Evolutionary conservation across 2,113 vertebrate species (phyloP).

Genomic region (Manacus vitellinus): DNA sequence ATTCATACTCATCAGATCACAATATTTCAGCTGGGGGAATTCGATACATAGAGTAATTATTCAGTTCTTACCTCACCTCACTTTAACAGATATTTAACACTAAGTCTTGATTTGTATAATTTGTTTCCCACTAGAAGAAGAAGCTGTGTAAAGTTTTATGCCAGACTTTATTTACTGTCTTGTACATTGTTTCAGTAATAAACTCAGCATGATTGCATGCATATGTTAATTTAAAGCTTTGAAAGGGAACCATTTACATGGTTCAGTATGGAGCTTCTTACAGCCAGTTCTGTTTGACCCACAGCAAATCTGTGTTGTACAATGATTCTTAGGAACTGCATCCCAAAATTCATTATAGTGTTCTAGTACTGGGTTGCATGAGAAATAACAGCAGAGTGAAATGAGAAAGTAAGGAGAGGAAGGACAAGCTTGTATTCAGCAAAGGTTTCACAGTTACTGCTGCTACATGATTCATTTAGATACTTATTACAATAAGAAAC

Average conservation of each 20-base stretch:
- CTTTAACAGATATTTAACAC: neutral
- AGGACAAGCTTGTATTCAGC: neutral
- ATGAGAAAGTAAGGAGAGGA: neutral
- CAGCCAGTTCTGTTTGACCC: neutral
- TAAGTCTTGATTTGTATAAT: neutral
- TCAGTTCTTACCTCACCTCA: neutral
- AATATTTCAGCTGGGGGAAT: neutral
- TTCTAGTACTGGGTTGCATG: neutral
- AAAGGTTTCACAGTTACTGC: neutral
- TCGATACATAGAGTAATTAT: neutral
- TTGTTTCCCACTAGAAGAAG: neutral
- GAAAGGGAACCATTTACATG: neutral
- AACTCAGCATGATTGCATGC: conserved; percentile 6
- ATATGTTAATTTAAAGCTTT: conserved; percentile 10
- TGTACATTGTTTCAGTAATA: conserved; percentile 32
- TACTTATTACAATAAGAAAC: neutral
- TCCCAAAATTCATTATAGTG: neutral
- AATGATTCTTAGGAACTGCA: neutral
- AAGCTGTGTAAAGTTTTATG: conserved; percentile 14
- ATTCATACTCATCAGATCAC: neutral
- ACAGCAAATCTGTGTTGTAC: neutral
- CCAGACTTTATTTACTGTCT: conserved; percentile 22
- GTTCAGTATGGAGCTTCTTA: neutral
- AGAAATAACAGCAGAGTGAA: neutral
- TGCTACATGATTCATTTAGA: neutral